Evolutionary conservation across 2,113 vertebrate genomes (phyloP).

Genomic region (Aepyceros melampus): DNA sequence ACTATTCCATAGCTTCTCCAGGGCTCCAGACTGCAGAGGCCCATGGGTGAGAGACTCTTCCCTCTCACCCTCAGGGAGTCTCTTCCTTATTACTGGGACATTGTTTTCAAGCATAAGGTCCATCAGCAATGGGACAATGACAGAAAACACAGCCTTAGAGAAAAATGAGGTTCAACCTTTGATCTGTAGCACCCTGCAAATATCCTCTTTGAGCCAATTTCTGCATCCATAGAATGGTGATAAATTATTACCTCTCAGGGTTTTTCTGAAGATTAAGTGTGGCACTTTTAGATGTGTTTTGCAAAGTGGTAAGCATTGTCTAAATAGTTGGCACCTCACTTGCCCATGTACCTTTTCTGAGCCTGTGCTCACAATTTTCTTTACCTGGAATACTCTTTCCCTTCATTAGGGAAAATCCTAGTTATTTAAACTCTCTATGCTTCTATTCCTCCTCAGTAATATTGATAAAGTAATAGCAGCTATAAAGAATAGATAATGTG

Average conservation of each 20-base stretch:
- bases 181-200: neutral
- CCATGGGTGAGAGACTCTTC: too few relatives aligned
- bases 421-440: neutral
- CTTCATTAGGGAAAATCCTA: neutral
- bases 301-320: neutral
- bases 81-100: neutral
- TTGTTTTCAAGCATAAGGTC: neutral
- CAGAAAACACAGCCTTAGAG: neutral
- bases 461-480: neutral
- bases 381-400: neutral
- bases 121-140: neutral
- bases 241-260: neutral
- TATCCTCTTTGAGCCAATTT: neutral
- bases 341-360: neutral
- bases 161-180: neutral
- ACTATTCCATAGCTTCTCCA: neutral
- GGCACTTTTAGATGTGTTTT: neutral
- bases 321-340: neutral
- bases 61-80: neutral
- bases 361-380: neutral
- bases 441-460: neutral
- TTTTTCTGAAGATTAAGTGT: neutral
- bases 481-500: neutral
- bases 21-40: neutral
- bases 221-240: neutral